A percentile compares a stretch with the other conserved stretches of the same genome.
phyloP scores from a whole-genome alignment of 2,797 vertebrate species.

The Lagodon rhomboides region DNA sequence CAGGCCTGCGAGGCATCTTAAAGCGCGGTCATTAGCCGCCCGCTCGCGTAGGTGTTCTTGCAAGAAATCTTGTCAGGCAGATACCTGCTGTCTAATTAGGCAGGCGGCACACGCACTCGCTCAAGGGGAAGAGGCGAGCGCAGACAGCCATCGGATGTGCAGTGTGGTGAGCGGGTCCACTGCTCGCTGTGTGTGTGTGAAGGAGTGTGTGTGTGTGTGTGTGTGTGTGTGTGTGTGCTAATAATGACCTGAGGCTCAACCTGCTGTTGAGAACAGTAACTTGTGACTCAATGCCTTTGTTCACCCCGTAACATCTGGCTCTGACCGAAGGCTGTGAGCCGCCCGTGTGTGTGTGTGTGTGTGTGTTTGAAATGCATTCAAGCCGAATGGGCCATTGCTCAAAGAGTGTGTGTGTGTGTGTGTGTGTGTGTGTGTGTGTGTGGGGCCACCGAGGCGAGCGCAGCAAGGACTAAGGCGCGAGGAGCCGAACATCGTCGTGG shows the following conservation, averaged over 20 bases:
- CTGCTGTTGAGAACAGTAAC: constrained; percentile 85
- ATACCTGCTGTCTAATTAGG: constrained; percentile 87
- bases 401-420: constrained; percentile 55
- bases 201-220: constrained; percentile 50
- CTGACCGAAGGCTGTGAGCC: constrained; percentile 77
- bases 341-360: constrained; percentile 24
- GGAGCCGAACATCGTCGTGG: constrained; percentile 81
- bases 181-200: constrained; percentile 51
- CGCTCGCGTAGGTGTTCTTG: constrained; percentile 84
- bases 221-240: constrained; percentile 68
- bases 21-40: constrained; percentile 82
- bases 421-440: constrained; percentile 40
- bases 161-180: constrained; percentile 47
- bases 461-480: constrained; percentile 80
- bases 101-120: constrained; percentile 66
- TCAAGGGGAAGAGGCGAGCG: constrained; percentile 69
- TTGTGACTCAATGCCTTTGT: constrained; percentile 84
- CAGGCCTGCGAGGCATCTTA: constrained; percentile 77
- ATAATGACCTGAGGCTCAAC: constrained; percentile 85
- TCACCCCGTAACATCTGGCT: constrained; percentile 83
- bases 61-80: constrained; percentile 88
- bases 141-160: constrained; percentile 53
- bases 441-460: constrained; percentile 61
- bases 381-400: constrained; percentile 68
- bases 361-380: constrained; percentile 67